Evolutionary conservation across 2,888 invertebrate genomes (phyloP).

Genomic region (Hemistola chrysoprasaria): DNA sequence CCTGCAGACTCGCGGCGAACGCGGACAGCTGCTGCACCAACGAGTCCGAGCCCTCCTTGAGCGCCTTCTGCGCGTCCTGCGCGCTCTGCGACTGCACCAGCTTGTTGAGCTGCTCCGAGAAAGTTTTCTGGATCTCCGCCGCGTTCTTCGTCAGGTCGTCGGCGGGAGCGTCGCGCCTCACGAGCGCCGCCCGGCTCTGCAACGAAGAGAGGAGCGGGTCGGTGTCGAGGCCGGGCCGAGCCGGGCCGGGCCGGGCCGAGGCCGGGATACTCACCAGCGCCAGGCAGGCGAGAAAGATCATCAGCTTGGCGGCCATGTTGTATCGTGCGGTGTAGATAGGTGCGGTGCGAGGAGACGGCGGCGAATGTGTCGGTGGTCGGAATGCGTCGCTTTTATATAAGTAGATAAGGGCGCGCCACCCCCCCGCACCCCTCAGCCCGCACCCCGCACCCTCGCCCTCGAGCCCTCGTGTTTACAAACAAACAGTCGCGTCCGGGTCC

Average conservation of each 20-base stretch:
- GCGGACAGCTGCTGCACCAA: conserved; percentile 53
- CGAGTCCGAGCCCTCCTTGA: conserved; percentile 61
- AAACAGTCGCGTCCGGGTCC: conserved; percentile 29
- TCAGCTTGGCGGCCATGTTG: conserved; percentile 56
- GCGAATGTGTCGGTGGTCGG: conserved; percentile 40
- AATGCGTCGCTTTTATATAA: conserved; percentile 38
- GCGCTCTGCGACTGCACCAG: conserved; percentile 61
- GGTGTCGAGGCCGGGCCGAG: too few species aligned
- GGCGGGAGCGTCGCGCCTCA: conserved; percentile 56
- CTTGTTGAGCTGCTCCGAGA: conserved; percentile 51
- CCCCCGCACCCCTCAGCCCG: too few species aligned
- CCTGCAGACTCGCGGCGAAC: conserved; percentile 50
- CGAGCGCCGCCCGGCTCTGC: conserved; percentile 51
- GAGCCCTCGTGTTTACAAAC: conserved; percentile 21
- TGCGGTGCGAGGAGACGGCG: conserved; percentile 38
- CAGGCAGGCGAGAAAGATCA: conserved; percentile 58
- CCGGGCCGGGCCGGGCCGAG: not conserved
- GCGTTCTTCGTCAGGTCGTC: conserved; percentile 62
- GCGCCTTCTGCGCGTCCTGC: conserved; percentile 56
- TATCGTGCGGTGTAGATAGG: conserved; percentile 6
- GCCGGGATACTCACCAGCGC: conserved; percentile 58
- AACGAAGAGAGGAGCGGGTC: conserved; percentile 8
- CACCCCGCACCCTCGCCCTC: conserved; percentile 31
- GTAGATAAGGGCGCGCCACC: conserved; percentile 11
- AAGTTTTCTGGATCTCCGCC: conserved; percentile 54